A percentile compares a stretch with the other conserved stretches of the same genome.
These are phyloP conservation scores for Charadrius vociferus DNA, from an alignment of 2,113 vertebrate genomes.

Conservation along the genomic window DNA sequence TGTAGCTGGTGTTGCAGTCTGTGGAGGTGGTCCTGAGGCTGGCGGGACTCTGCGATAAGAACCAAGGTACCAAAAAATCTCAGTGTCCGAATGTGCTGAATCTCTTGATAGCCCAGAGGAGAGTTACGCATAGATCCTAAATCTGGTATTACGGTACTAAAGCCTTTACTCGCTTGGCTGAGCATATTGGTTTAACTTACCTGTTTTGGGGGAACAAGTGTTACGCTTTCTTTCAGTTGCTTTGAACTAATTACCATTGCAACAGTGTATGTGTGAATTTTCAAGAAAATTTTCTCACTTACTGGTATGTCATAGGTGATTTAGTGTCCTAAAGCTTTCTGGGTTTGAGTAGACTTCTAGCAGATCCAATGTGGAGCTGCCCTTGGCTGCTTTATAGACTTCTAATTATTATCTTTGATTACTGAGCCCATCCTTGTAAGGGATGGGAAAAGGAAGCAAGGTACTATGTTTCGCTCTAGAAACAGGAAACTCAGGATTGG, in stretches of 20 bases:
- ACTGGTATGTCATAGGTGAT: neutral
- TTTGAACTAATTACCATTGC: neutral
- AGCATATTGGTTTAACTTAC: neutral
- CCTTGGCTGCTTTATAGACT: neutral
- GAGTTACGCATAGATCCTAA: neutral
- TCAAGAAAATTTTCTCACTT: neutral
- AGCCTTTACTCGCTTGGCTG: neutral
- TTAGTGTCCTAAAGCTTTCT: neutral
- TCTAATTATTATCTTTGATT: neutral
- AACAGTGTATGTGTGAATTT: neutral
- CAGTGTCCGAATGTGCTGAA: neutral
- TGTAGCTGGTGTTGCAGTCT: neutral
- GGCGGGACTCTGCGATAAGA: neutral
- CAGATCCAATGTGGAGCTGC: neutral
- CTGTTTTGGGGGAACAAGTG: neutral
- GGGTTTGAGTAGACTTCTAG: neutral
- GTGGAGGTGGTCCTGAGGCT: neutral
- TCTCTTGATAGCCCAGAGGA: neutral
- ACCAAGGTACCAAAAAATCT: neutral
- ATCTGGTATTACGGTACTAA: neutral
- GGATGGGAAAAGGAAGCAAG: neutral
- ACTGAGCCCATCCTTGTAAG: neutral
- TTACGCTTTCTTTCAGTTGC: neutral
- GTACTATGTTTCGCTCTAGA: neutral
- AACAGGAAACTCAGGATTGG: neutral